Evolutionary conservation across 1,140 invertebrate genomes (phyloP).

Genomic region (Drosophila fuyamai): DNA sequence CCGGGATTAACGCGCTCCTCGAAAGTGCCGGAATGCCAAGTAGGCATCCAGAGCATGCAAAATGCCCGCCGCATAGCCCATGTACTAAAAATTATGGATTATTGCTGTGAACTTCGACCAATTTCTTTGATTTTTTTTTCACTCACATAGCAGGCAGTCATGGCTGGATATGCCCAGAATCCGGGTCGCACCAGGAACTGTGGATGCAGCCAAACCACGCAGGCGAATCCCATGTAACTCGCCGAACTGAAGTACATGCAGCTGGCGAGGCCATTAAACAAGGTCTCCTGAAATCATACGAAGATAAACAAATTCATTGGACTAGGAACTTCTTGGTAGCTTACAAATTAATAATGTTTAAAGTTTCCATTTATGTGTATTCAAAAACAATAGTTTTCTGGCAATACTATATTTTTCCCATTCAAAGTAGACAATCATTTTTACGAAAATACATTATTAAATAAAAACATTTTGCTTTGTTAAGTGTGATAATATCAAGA

Average conservation of each 20-base stretch:
- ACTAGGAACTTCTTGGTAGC: too few relatives aligned
- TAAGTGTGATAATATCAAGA: too few relatives aligned
- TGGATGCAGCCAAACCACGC: slow-evolving; percentile 90
- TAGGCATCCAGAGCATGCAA: slow-evolving; percentile 91
- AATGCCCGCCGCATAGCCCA: slow-evolving; percentile 89
- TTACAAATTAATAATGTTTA: too few relatives aligned
- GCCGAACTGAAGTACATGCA: slow-evolving; percentile 91
- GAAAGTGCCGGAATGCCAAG: slow-evolving; percentile 88
- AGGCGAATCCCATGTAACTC: slow-evolving; percentile 90
- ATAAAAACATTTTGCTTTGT: too few relatives aligned
- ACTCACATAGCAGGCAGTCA: slow-evolving; percentile 94
- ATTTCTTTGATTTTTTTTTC: neutral
- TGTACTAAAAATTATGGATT: slow-evolving; percentile 86
- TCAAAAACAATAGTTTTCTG: too few relatives aligned
- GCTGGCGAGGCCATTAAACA: slow-evolving; percentile 91
- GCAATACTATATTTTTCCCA: too few relatives aligned
- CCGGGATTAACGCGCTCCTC: slow-evolving; percentile 85
- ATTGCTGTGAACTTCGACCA: neutral
- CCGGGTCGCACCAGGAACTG: slow-evolving; percentile 86
- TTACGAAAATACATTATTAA: too few relatives aligned
- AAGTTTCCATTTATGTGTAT: too few relatives aligned
- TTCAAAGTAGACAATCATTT: too few relatives aligned
- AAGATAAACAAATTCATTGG: neutral
- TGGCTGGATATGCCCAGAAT: slow-evolving; percentile 90
- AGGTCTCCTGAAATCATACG: slow-evolving; percentile 87